Conservation (phyloP, 2,888 invertebrate species). For the Apotomis betuletana region DNA sequence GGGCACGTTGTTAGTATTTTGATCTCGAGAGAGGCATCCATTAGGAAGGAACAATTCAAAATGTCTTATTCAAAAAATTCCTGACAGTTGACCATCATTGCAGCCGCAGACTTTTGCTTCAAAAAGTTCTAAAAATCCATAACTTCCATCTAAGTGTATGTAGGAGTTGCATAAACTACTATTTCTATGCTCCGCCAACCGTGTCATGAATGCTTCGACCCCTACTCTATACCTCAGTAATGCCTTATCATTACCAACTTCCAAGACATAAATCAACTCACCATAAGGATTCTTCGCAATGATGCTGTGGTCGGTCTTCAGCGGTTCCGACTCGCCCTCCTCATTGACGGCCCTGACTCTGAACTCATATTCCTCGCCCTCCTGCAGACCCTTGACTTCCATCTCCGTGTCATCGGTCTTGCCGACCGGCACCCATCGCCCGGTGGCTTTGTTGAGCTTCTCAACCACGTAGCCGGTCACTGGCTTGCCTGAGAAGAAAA, state of each 20-base stretch:
- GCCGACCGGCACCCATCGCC: conserved; percentile 97
- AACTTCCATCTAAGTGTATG: conserved; percentile 90
- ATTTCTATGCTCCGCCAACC: no score
- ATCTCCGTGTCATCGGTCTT: conserved; percentile 93
- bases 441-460: conserved; percentile 95
- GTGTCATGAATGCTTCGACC: no score
- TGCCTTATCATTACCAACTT: neutral
- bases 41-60: no score
- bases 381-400: conserved; percentile 92
- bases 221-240: no score
- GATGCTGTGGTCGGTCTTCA: conserved; percentile 94
- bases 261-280: conserved; percentile 57
- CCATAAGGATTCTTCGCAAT: conserved; percentile 98
- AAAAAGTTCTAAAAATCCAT: no score
- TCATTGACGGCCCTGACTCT: conserved; percentile 97
- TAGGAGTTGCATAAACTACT: no score
- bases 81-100: no score
- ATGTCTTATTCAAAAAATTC: no score
- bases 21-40: no score
- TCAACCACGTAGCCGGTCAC: conserved; percentile 96
- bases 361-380: conserved; percentile 95
- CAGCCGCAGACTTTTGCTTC: no score
- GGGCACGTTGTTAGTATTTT: no score
- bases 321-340: conserved; percentile 96
- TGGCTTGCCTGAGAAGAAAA: conserved; percentile 84